phyloP scores from a whole-genome alignment of 2,113 vertebrate species.

The Anguilla japonica region DNA sequence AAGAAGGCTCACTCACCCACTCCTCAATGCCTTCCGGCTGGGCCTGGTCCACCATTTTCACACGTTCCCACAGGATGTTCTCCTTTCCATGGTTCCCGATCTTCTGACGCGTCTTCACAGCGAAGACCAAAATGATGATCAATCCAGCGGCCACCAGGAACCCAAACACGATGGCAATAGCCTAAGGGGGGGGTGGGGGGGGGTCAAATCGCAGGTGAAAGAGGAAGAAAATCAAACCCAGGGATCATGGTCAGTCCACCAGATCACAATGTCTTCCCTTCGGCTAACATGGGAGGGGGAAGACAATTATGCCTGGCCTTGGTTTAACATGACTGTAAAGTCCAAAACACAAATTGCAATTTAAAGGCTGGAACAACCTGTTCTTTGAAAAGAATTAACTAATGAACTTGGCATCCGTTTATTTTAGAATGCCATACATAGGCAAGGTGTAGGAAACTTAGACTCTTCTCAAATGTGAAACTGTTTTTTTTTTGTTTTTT shows the following conservation, averaged over 20 bases:
- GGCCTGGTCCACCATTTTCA: slow-evolving; percentile 59
- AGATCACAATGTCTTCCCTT: not conserved
- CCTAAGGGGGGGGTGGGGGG: slow-evolving; percentile 56
- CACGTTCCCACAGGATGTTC: slow-evolving; percentile 81
- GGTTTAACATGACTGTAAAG: not conserved
- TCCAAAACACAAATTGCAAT: not conserved
- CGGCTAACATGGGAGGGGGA: no score
- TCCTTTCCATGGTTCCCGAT: slow-evolving; percentile 76
- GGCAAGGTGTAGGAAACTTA: not conserved
- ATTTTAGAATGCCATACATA: not conserved
- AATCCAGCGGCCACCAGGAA: slow-evolving; percentile 77
- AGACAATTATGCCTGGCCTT: not conserved
- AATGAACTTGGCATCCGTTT: not conserved
- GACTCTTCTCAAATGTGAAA: not conserved
- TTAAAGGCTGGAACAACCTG: not conserved
- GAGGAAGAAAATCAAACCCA: not conserved
- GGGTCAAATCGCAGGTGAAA: not conserved
- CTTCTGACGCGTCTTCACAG: slow-evolving; percentile 80
- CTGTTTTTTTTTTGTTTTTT: no score
- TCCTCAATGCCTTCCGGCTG: slow-evolving; percentile 78
- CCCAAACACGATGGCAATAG: slow-evolving; percentile 82
- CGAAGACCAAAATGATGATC: slow-evolving; percentile 83
- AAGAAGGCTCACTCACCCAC: slow-evolving; percentile 73
- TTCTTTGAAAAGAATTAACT: not conserved
- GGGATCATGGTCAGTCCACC: not conserved